Conservation (phyloP, 2,113 vertebrate species). For the Bufo bufo region DNA sequence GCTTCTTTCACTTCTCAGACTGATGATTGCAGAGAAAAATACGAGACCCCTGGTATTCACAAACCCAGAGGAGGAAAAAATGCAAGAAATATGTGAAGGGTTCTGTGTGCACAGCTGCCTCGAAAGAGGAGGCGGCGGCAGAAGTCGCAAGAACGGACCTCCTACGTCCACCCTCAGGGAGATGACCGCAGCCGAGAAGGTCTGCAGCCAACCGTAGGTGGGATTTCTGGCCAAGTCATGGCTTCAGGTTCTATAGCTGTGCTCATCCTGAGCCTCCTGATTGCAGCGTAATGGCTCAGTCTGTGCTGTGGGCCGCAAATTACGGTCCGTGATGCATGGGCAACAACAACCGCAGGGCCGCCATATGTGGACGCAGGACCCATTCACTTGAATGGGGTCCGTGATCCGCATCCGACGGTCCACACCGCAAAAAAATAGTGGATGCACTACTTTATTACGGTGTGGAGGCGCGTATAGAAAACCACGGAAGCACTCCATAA, state of each 20-base stretch:
- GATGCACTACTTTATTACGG: no score
- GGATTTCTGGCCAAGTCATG: constrained; percentile 51
- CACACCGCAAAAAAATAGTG: no score
- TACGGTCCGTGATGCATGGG: no score
- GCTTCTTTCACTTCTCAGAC: constrained; percentile 57
- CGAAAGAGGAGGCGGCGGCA: constrained; percentile 35
- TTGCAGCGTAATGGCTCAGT: background rate
- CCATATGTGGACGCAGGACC: no score
- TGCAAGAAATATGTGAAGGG: background rate
- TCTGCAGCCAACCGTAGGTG: constrained; percentile 57
- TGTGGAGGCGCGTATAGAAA: no score
- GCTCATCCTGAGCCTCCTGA: background rate
- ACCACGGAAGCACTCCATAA: no score
- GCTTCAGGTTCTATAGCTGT: background rate
- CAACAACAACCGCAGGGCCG: no score
- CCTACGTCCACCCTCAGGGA: background rate
- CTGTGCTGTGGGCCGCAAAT: no score
- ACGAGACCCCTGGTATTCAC: constrained; percentile 59
- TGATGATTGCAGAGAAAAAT: constrained; percentile 61
- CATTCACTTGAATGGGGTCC: no score
- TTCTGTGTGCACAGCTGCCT: constrained; percentile 61
- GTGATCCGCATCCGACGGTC: no score
- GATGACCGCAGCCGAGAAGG: background rate
- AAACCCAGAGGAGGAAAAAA: constrained; percentile 50
- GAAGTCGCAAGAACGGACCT: background rate